phyloP scores from a whole-genome alignment of 1,140 invertebrate species.

The Bombus sibiricus region DNA sequence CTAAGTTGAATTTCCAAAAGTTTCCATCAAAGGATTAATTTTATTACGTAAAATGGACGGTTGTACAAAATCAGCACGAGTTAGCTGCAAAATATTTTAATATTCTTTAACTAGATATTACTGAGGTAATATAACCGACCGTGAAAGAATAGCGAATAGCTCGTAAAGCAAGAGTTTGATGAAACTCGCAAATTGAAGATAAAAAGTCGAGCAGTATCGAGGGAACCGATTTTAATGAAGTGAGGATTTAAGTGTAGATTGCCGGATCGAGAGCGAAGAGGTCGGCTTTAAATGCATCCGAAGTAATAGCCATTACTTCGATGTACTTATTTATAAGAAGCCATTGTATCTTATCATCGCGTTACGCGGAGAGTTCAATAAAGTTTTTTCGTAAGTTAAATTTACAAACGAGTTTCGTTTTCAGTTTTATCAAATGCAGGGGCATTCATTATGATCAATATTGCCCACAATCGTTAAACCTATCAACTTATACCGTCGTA shows the following conservation, averaged over 20 bases:
- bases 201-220: background rate
- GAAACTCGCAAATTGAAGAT: background rate
- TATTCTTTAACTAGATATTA: background rate
- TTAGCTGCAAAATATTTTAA: background rate
- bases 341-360: background rate
- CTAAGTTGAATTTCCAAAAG: too few species aligned
- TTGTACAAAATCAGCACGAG: background rate
- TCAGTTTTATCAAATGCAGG: background rate
- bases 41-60: background rate
- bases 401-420: background rate
- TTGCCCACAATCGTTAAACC: background rate
- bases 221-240: background rate
- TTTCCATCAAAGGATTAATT: background rate
- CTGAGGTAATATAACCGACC: background rate
- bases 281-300: background rate
- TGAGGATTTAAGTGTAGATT: slow-evolving; percentile 1
- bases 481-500: background rate
- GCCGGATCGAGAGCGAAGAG: background rate
- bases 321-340: background rate
- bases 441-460: background rate
- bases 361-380: background rate
- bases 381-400: too few species aligned
- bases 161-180: background rate
- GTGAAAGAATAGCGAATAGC: background rate
- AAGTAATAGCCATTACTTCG: background rate